Evolutionary conservation across 2,113 vertebrate genomes (phyloP).

Genomic region (Excalfactoria chinensis): DNA sequence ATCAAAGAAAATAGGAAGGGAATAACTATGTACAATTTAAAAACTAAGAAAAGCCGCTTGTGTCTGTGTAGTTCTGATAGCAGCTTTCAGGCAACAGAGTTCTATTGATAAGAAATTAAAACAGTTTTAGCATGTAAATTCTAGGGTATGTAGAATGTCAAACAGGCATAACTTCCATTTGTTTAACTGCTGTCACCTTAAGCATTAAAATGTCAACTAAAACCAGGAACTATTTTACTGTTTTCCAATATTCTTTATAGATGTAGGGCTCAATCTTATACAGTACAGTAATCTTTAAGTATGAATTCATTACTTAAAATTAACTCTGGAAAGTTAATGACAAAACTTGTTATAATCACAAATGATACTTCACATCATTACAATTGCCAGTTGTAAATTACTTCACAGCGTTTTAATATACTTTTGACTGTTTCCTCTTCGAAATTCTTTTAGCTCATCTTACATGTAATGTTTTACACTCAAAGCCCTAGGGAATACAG

Average conservation of each 20-base stretch:
- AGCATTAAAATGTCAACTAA: constrained; percentile 29
- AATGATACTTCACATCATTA: constrained; percentile 44
- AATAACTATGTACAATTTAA: background rate
- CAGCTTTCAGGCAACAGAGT: background rate
- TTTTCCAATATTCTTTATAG: constrained; percentile 31
- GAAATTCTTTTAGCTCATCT: background rate
- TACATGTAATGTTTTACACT: background rate
- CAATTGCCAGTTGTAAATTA: constrained; percentile 26
- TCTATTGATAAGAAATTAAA: constrained; percentile 7
- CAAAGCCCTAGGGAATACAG: background rate
- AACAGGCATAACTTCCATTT: background rate
- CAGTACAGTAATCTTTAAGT: constrained; percentile 55
- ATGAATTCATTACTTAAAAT: constrained; percentile 64
- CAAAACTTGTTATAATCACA: constrained; percentile 40
- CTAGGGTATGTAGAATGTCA: constrained; percentile 7
- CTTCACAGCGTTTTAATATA: constrained; percentile 18
- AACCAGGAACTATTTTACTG: background rate
- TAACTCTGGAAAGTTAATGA: constrained; percentile 52
- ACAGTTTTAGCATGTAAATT: background rate
- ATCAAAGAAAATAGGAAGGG: background rate
- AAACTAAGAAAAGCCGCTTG: background rate
- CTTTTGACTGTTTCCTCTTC: constrained; percentile 13
- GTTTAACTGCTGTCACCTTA: constrained; percentile 45
- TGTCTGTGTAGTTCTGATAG: background rate
- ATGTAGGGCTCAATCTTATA: constrained; percentile 26